Evolutionary conservation across 2,113 vertebrate species (phyloP).

Genomic region (Taxidea taxus): DNA sequence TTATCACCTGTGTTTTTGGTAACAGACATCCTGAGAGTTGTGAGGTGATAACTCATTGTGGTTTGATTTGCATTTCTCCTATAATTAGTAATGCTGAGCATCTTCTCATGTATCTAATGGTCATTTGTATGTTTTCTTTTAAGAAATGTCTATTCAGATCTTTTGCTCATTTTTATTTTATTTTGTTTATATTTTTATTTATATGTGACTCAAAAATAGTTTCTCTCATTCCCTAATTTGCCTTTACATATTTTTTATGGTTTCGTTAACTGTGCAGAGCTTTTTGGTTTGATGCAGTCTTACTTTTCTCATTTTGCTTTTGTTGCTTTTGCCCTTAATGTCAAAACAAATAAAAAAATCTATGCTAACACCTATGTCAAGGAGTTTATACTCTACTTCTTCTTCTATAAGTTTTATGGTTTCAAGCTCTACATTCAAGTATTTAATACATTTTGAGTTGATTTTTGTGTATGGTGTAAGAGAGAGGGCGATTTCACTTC

Average conservation of each 20-base stretch:
- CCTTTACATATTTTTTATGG: neutral
- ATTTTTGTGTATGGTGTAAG: neutral
- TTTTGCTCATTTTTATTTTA: neutral
- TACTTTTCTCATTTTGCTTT: neutral
- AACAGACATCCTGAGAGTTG: neutral
- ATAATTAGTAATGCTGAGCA: neutral
- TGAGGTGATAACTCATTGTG: neutral
- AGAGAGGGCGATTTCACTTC: neutral
- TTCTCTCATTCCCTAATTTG: neutral
- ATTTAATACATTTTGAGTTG: neutral
- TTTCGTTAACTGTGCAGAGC: neutral
- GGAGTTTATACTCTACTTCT: neutral
- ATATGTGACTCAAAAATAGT: neutral
- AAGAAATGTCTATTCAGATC: neutral
- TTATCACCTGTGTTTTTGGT: neutral
- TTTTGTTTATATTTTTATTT: too few species aligned
- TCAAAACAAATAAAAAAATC: neutral
- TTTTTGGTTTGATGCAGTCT: neutral
- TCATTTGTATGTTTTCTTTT: neutral
- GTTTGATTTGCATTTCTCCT: neutral
- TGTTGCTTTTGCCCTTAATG: neutral
- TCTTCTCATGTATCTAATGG: neutral
- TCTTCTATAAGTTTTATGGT: neutral
- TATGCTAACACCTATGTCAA: neutral
- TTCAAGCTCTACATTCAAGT: neutral